Evolutionary conservation across 2,113 vertebrate species (phyloP).

Genomic region (Macheiramphus alcinus): DNA sequence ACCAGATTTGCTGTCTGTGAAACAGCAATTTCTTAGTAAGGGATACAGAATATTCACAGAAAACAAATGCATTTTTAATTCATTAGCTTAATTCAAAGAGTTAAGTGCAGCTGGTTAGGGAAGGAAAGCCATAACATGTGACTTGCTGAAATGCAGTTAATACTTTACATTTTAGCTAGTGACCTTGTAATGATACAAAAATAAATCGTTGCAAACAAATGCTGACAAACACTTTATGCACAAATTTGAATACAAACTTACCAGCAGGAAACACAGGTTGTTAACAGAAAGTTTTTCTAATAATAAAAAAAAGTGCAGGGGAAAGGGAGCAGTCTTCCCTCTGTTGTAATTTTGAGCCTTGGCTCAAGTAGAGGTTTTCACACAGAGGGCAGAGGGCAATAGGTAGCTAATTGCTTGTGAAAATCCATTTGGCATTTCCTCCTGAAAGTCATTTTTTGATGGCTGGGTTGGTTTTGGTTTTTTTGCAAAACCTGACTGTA

Average conservation of each 20-base stretch:
- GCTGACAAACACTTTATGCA: not conserved
- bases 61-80: not conserved
- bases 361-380: not conserved
- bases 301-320: not conserved
- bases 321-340: not conserved
- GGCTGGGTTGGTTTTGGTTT: not conserved
- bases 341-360: not conserved
- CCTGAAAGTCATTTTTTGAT: not conserved
- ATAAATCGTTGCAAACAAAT: not conserved
- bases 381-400: not conserved
- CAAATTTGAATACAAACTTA: not conserved
- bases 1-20: not conserved
- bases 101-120: not conserved
- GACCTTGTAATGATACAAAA: not conserved
- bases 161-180: not conserved
- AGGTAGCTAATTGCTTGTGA: not conserved
- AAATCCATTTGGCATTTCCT: not conserved
- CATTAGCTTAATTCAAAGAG: not conserved
- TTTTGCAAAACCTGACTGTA: not conserved
- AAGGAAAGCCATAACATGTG: not conserved
- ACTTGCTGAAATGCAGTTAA: not conserved
- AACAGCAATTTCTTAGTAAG: not conserved
- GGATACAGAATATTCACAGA: not conserved
- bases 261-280: not conserved
- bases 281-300: not conserved